Conservation (phyloP, 2,888 invertebrate species). For the Leptopilina syphax region DNA sequence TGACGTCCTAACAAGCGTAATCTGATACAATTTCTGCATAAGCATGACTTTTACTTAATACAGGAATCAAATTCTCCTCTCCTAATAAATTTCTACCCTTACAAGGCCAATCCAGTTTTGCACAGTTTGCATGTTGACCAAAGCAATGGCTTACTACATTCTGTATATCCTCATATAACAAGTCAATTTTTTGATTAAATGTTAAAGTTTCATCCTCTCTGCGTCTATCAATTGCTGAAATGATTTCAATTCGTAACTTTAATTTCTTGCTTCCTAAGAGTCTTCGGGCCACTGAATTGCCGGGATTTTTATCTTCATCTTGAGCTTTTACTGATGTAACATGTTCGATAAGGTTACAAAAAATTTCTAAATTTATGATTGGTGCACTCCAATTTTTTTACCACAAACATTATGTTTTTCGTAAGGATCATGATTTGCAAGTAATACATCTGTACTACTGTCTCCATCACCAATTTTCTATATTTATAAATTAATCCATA, state of each 20-base stretch:
- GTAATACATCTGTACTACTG: slow-evolving; percentile 43
- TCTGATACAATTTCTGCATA: neutral
- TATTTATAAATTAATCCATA: slow-evolving; percentile 39
- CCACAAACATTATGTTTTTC: slow-evolving; percentile 16
- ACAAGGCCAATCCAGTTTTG: neutral
- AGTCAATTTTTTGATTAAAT: neutral
- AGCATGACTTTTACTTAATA: neutral
- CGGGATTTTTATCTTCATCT: neutral
- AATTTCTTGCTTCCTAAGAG: neutral
- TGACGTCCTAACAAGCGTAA: neutral
- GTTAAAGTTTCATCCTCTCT: neutral
- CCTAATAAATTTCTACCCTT: neutral
- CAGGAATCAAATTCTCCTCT: neutral
- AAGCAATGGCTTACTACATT: neutral
- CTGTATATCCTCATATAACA: neutral
- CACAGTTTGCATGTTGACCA: neutral
- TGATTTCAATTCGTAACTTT: neutral
- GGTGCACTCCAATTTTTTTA: slow-evolving; percentile 44
- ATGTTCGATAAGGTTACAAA: slow-evolving; percentile 6
- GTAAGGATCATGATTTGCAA: slow-evolving; percentile 41
- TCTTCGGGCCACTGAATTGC: neutral
- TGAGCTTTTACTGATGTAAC: neutral
- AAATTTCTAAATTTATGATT: slow-evolving; percentile 42
- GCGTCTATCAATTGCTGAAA: neutral
- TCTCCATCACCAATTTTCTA: slow-evolving; percentile 47